Conservation (phyloP, 2,113 vertebrate species). For the Varanus salvator region DNA sequence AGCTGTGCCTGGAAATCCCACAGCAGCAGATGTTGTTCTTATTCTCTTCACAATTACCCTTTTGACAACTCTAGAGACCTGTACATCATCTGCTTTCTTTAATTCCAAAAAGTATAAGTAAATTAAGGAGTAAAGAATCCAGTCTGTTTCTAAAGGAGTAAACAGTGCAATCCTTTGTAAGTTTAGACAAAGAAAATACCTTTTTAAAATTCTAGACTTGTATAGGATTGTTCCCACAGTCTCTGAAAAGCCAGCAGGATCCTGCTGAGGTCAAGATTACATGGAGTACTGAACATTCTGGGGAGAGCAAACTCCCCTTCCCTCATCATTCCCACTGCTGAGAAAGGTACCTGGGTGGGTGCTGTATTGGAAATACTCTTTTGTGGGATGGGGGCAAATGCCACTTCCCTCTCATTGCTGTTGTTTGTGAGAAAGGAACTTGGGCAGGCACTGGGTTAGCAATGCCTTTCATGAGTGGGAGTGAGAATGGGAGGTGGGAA, state of each 20-base stretch:
- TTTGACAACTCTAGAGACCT: not conserved
- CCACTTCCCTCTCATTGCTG: too few species aligned
- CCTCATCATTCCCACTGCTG: too few species aligned
- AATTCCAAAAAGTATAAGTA: not conserved
- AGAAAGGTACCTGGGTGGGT: too few species aligned
- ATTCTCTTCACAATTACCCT: constrained; percentile 26
- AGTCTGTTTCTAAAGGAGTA: not conserved
- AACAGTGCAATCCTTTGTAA: not conserved
- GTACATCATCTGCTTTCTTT: not conserved
- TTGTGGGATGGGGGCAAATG: too few species aligned
- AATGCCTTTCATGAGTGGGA: too few species aligned
- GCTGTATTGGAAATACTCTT: too few species aligned
- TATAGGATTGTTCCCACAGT: not conserved
- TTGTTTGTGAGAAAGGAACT: too few species aligned
- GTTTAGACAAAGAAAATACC: too few species aligned
- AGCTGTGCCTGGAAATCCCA: not conserved
- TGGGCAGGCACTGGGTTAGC: too few species aligned
- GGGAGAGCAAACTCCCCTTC: too few species aligned
- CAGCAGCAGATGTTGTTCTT: constrained; percentile 1
- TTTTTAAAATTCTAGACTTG: too few species aligned
- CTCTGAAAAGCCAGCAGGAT: not conserved
- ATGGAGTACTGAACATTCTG: not conserved
- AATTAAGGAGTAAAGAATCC: not conserved
- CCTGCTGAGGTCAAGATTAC: not conserved
- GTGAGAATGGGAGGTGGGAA: too few species aligned